Percentiles rank a stretch among this genome's conserved stretches.
Evolutionary conservation across 2,888 invertebrate species (phyloP).

Genomic region (Rotaria macrura): DNA sequence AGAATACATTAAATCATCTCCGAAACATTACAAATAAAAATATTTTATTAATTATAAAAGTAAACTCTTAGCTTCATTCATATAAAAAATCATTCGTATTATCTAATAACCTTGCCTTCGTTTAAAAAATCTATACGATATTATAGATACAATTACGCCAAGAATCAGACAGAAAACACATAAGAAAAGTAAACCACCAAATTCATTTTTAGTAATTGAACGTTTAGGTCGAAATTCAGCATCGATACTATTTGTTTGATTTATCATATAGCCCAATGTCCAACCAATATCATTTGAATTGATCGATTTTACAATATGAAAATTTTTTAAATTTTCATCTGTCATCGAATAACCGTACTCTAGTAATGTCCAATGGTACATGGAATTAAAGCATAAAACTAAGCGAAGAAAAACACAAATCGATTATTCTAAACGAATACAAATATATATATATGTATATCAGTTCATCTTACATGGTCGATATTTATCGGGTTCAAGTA

Average conservation of each 20-base stretch:
- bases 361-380: conserved; percentile 7
- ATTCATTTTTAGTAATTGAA: not conserved
- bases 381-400: conserved; percentile 9
- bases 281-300: not conserved
- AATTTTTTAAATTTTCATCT: not conserved
- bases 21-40: not conserved
- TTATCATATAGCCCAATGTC: conserved; percentile 6
- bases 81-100: no score
- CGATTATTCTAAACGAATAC: not conserved
- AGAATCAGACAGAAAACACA: not conserved
- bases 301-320: not conserved
- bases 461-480: not conserved
- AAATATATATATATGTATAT: not conserved
- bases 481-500: not conserved
- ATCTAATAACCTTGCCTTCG: no score
- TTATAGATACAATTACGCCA: not conserved
- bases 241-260: not conserved
- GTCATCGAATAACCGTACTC: not conserved
- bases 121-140: no score
- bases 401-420: no score
- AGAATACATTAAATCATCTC: not conserved
- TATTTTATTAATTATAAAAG: not conserved
- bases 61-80: no score
- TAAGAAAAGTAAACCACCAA: not conserved
- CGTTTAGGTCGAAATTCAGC: not conserved